Evolutionary conservation across 37 sponge, comb jelly and placozoan species (phyloP), one percentile per base, ranked within the genome.

Genomic region (Haliclona indistincta): DNA sequence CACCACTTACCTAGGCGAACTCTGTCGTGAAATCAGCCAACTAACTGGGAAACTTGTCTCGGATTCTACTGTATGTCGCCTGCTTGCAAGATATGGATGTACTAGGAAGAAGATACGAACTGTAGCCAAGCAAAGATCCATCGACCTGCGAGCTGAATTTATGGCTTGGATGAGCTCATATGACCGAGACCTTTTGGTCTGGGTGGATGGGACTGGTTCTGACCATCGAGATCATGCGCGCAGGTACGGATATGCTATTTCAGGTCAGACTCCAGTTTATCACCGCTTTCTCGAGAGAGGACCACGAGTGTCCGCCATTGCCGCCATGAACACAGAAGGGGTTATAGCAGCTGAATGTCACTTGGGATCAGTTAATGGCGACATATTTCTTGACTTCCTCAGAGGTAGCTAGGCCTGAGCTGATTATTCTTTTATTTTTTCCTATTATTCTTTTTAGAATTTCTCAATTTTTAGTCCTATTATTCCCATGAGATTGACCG

Each of bases 301-400:
- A 47, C 36, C 28, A 6, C 62, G 82, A 53, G 49, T 81, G 13
- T 81, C 82, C 19, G 75, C 75, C 17, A 73, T 81, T 55, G 74
- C 74, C 49, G 82, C 74, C 6, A 63, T 81, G 3, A 54, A 44
- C 20, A 33, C 56, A 25, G 82, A 81, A 22, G 82, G 82, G 20
- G 7, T 73, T 15, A 28, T 81, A 38, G 74, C 45, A 66, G 63
- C 52, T 60, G 82, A 81, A 2, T 42, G 72, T 32, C 45, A 26
- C 22, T 63, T 35, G 10, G 82, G 68, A 64, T 36, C 75, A 43
- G 56, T 70, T 51, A 54, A 81, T 81, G 82, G 82, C 17, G 68
- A 81, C 17, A 73, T n/a, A 4, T 83, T 83, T 39, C 4, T 65
- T 29, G 76, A 83, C 38, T 83, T 83, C 67, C 44, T 66, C 7